phyloP scores from a whole-genome alignment of 1,140 invertebrate species.

The Ceratina australensis region DNA sequence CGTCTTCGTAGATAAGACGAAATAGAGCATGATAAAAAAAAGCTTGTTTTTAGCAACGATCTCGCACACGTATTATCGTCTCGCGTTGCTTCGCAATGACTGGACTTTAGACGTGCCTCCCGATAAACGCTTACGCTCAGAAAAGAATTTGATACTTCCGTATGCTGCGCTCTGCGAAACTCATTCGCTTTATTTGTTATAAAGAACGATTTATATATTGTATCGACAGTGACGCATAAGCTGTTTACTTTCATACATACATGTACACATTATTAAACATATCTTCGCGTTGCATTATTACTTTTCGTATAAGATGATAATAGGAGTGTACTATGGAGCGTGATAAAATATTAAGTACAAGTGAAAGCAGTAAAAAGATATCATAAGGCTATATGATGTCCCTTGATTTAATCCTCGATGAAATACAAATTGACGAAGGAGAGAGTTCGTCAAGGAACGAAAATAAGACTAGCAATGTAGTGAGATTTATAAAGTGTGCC shows the following conservation, averaged over 20 bases:
- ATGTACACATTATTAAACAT: too few species aligned
- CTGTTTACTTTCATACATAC: too few species aligned
- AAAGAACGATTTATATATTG: neutral
- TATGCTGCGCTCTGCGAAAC: neutral
- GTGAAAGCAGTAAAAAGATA: neutral
- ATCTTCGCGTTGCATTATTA: too few species aligned
- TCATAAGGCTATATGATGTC: neutral
- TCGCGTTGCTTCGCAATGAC: neutral
- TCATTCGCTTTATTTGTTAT: too few species aligned
- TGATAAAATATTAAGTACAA: neutral
- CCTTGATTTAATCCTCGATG: neutral
- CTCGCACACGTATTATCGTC: slow-evolving; percentile 11
- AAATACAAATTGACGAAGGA: neutral
- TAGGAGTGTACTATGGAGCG: too few species aligned
- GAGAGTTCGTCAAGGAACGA: neutral
- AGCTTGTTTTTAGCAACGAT: neutral
- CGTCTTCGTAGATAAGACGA: too few species aligned
- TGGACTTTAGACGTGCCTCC: slow-evolving; percentile 23
- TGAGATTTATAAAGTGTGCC: too few species aligned
- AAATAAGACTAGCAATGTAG: neutral
- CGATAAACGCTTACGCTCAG: slow-evolving; percentile 26
- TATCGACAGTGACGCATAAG: too few species aligned
- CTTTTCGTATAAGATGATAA: neutral
- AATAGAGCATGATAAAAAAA: neutral
- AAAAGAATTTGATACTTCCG: slow-evolving; percentile 13